Evolutionary conservation across 2,888 invertebrate genomes (phyloP).

Genomic region (Gerris lacustris): DNA sequence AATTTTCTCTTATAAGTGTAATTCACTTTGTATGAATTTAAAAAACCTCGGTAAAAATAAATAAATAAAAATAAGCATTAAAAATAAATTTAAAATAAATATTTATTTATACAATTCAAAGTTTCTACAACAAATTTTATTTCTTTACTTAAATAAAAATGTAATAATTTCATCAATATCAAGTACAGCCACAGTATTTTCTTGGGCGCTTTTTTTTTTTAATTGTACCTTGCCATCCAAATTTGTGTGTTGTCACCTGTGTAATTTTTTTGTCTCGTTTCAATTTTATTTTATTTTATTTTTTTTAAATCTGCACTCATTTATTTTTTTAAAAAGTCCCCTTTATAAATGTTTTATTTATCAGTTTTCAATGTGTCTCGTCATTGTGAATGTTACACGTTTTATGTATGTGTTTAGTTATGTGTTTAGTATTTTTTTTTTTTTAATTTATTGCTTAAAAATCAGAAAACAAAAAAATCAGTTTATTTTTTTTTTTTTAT

Average conservation of each 20-base stretch:
- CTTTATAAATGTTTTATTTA: no score
- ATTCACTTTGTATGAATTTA: no score
- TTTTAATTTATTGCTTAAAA: conserved; percentile 26
- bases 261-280: conserved; percentile 15
- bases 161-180: no score
- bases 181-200: background rate
- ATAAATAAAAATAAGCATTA: no score
- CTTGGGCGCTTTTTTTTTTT: background rate
- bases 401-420: conserved; percentile 25
- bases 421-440: conserved; percentile 27
- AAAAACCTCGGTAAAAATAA: no score
- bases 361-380: conserved; percentile 26
- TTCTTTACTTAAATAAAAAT: no score
- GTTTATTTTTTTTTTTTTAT: conserved; percentile 8
- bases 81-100: no score
- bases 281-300: conserved; percentile 17
- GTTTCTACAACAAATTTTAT: no score
- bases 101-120: no score
- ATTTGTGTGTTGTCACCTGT: conserved; percentile 35
- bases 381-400: conserved; percentile 28
- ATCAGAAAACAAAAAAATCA: conserved; percentile 21
- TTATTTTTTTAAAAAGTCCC: conserved; percentile 24
- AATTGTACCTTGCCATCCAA: background rate
- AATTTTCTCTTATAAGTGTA: no score
- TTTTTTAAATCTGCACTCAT: conserved; percentile 23